phyloP scores from a whole-genome alignment of 2,113 vertebrate genomes.

The Onychostoma macrolepis region DNA sequence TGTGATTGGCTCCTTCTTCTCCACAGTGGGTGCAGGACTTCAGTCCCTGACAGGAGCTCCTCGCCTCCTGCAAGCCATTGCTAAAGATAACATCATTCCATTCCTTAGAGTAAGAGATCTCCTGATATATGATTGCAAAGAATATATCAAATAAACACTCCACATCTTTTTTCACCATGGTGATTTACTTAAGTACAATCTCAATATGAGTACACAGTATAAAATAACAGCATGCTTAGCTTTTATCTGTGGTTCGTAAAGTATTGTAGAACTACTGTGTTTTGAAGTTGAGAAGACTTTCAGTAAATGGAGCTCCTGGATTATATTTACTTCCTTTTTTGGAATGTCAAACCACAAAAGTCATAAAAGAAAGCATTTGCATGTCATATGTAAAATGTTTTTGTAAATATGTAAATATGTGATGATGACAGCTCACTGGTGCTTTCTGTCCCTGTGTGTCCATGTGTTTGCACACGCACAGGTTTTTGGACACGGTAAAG shows the following conservation, averaged over 20 bases:
- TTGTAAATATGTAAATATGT: conserved; percentile 9
- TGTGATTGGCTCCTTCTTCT: conserved; percentile 97
- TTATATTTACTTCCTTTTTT: conserved; percentile 46
- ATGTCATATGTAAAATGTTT: conserved; percentile 39
- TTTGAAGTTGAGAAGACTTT: background rate
- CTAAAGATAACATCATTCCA: conserved; percentile 98
- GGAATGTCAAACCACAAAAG: conserved; percentile 32
- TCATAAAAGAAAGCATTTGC: conserved; percentile 54
- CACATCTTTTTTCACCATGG: background rate
- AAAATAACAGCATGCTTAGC: background rate
- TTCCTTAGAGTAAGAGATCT: conserved; percentile 84
- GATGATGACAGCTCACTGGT: background rate
- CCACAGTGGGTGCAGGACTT: conserved; percentile 91
- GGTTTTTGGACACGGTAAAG: conserved; percentile 96
- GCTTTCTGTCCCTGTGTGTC: background rate
- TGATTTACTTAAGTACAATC: background rate
- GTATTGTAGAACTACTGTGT: background rate
- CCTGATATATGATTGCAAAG: background rate
- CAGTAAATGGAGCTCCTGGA: background rate
- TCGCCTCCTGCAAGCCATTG: conserved; percentile 92
- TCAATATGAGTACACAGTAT: background rate
- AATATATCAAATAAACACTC: background rate
- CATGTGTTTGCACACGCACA: conserved; percentile 55
- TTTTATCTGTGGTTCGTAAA: background rate
- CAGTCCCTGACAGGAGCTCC: conserved; percentile 96